Base-by-base conservation (phyloP, 2,797 vertebrate genomes). In the Coluber constrictor region DNA sequence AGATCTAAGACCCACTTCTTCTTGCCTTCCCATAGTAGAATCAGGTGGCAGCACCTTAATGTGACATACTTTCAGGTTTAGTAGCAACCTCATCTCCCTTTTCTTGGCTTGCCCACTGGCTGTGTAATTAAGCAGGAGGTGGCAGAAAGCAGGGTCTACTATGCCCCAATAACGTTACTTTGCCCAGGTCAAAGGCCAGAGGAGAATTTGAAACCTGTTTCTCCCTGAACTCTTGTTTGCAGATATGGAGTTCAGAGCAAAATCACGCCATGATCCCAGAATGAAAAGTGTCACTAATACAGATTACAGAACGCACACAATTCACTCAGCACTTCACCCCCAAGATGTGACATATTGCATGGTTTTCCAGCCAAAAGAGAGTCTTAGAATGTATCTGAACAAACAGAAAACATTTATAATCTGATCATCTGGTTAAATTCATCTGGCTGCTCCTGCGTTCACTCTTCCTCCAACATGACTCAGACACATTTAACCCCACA, bases 11-110 rank as follows among this genome's bases (percentile, higher is more conserved):
- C 92, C 92, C 88, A 92, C 29, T 43, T 89, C 89, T 93, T 92
- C 89, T 93, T 92, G 91, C 90, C 86, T 87, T 70, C 3, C 43
- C 86, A 91, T 93, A 94, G 90, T 93, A 91, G 88, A 89, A 54
- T 92, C 79, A 56, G 70, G 61, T 88, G 92, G 89, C 90, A 88
- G 89, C 89, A 90, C 55, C 32, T 89, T 89, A 88, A 90, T 59
- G 89, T 94, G 93, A n/a, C 1, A 87, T 1, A 59, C 90, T 95
- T 92, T 93, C 51, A 88, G 91, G 92, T 66, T 70, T 37, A 15
- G 63, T 54, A 86, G 70, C 13, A 79, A 89, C 66, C 86, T 90
- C 51, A 16, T 37, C 54, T 56, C 66, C 57, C 83, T 87, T 63
- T 63, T 93, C 51, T 66, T 83, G 10, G 27, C 51, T 83, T 56